A percentile compares a stretch with the other conserved stretches of the same genome.
phyloP scores from a whole-genome alignment of 1,140 invertebrate species.

The Leptinotarsa defecta region DNA sequence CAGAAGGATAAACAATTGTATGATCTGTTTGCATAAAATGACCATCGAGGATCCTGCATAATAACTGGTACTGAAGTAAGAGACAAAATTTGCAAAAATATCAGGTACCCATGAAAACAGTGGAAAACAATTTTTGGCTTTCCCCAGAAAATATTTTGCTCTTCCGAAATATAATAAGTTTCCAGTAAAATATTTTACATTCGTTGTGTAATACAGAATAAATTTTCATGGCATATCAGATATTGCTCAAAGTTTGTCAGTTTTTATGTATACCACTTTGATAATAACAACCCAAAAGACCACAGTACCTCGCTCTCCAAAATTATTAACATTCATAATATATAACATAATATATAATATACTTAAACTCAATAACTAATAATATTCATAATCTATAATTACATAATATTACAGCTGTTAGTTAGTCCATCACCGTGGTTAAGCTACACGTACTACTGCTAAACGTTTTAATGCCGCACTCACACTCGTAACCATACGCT shows the following conservation, averaged over 20 bases:
- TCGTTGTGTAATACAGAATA: too few relatives aligned
- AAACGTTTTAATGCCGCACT: conserved; percentile 12
- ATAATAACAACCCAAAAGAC: conserved; percentile 44
- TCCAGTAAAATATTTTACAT: too few relatives aligned
- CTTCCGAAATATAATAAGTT: too few relatives aligned
- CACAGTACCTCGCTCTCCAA: conserved; percentile 52
- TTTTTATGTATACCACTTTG: conserved; percentile 17
- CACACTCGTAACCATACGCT: conserved; percentile 23
- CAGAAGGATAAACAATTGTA: conserved; percentile 3
- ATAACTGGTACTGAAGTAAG: conserved; percentile 22
- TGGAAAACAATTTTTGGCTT: neutral
- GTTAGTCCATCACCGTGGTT: conserved; percentile 53
- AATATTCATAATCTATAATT: conserved; percentile 47
- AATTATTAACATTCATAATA: conserved; percentile 48
- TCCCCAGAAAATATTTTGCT: too few relatives aligned
- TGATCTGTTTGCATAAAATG: conserved; percentile 29
- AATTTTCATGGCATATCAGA: too few relatives aligned
- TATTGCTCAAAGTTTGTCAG: neutral
- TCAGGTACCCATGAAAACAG: neutral
- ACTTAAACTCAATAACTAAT: conserved; percentile 46
- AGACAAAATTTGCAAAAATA: neutral
- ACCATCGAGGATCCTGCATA: conserved; percentile 26
- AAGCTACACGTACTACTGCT: conserved; percentile 45
- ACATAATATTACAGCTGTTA: conserved; percentile 50
- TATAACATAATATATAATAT: conserved; percentile 47